These are phyloP conservation scores for Campylomormyrus numenius DNA, from an alignment of 2,113 vertebrate genomes.

Conservation along the genomic window DNA sequence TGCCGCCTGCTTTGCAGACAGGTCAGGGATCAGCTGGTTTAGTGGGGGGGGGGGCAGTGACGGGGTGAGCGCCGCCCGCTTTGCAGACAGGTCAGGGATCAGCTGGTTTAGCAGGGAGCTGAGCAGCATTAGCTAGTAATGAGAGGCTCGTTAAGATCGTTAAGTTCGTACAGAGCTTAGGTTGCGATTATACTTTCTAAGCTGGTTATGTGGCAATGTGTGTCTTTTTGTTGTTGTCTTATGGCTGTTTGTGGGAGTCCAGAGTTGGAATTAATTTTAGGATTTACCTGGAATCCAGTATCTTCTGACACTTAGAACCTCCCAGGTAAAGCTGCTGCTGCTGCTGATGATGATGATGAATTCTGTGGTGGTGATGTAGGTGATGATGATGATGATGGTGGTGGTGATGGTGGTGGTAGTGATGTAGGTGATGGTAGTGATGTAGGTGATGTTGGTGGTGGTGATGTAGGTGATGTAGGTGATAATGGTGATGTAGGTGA, in stretches of 20 bases:
- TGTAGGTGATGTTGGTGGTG: fast-evolving
- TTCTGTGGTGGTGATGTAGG: neutral
- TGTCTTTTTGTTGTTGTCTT: neutral
- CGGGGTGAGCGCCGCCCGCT: neutral
- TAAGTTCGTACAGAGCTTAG: neutral
- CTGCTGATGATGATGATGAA: neutral
- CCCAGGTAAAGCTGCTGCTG: neutral
- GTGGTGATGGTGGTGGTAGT: no score
- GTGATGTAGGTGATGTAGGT: no score
- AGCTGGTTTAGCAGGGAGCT: neutral
- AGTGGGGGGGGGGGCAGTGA: neutral
- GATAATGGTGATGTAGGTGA: neutral
- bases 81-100: neutral
- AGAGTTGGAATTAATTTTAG: neutral
- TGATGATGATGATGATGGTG: neutral
- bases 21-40: neutral
- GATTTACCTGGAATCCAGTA: neutral
- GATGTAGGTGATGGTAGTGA: neutral
- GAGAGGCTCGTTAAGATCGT: conserved; percentile 4
- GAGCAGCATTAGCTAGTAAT: conserved; percentile 9
- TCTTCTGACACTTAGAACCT: neutral
- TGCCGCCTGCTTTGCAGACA: no score
- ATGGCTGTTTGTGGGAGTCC: neutral
- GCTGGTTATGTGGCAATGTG: neutral
- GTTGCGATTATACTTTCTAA: neutral